Evolutionary conservation across 2,888 invertebrate genomes (phyloP).

Genomic region (Hylaea fasciaria): DNA sequence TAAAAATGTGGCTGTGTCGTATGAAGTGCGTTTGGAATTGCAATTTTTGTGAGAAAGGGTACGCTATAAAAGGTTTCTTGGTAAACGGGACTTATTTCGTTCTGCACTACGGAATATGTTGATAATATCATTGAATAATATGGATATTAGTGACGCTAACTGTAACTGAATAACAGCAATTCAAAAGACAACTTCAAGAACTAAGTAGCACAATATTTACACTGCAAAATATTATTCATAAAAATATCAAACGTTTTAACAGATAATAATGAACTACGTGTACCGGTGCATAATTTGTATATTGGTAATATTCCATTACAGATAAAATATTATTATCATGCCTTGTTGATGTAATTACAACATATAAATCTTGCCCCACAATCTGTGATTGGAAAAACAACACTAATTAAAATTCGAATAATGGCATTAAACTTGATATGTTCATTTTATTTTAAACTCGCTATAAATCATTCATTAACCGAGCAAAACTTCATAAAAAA

Average conservation of each 20-base stretch:
- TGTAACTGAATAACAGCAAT: too few species aligned
- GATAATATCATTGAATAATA: too few species aligned
- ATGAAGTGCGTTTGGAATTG: conserved; percentile 25
- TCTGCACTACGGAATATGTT: too few species aligned
- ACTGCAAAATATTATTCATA: too few species aligned
- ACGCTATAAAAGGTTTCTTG: neutral
- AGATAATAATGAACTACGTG: neutral
- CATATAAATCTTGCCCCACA: conserved; percentile 34
- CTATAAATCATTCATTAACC: too few species aligned
- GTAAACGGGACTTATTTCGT: too few species aligned
- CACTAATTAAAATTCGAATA: conserved; percentile 3
- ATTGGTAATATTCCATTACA: conserved; percentile 30
- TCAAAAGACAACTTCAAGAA: too few species aligned
- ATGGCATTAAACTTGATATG: neutral
- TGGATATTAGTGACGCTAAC: too few species aligned
- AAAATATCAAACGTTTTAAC: too few species aligned
- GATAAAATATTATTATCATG: conserved; percentile 26
- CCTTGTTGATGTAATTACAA: conserved; percentile 38
- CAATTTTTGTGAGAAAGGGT: conserved; percentile 4
- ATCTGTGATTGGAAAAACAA: conserved; percentile 26
- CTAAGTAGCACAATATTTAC: too few species aligned
- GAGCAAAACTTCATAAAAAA: too few species aligned
- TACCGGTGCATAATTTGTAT: conserved; percentile 4
- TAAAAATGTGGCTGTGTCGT: conserved; percentile 62
- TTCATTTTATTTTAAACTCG: too few species aligned